Conservation (phyloP, 92 coral and sea anemone genomes). For the Porites evermanni region DNA sequence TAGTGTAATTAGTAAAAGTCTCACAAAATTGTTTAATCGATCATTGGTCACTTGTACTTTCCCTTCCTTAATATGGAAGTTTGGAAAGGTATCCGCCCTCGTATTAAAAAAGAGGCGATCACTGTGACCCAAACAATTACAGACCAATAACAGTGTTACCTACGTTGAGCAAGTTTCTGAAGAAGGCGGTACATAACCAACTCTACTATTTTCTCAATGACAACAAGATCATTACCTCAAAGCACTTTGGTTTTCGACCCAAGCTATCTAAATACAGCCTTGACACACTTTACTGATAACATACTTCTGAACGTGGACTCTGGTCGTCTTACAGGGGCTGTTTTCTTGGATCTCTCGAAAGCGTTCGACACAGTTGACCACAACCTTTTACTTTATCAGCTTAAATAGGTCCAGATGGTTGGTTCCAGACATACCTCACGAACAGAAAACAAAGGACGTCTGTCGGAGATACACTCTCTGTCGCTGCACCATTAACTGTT, state of each 20-base stretch:
- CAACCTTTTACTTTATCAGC: no score
- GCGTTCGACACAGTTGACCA: no score
- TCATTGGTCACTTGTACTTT: neutral
- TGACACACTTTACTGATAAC: neutral
- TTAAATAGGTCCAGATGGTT: neutral
- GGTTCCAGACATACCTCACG: neutral
- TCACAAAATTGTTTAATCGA: slow-evolving; percentile 1
- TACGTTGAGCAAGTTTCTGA: slow-evolving; percentile 16
- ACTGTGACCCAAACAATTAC: slow-evolving; percentile 12
- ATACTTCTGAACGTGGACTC: no score
- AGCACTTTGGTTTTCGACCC: slow-evolving; percentile 3
- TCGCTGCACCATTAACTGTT: no score
- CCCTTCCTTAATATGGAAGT: neutral
- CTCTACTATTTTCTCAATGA: slow-evolving; percentile 11
- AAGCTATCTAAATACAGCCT: slow-evolving; percentile 17
- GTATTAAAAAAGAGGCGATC: neutral
- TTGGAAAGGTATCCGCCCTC: neutral
- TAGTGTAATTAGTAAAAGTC: slow-evolving; percentile 9
- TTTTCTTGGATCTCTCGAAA: no score
- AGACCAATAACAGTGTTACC: slow-evolving; percentile 39
- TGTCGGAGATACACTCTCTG: no score
- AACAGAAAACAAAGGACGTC: neutral
- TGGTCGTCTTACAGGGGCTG: no score
- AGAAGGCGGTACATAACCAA: slow-evolving; percentile 23
- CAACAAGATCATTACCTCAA: slow-evolving; percentile 15